These are phyloP conservation scores for Rhabdornis inornatus DNA, from an alignment of 2,113 vertebrate species.

Conservation along the genomic window DNA sequence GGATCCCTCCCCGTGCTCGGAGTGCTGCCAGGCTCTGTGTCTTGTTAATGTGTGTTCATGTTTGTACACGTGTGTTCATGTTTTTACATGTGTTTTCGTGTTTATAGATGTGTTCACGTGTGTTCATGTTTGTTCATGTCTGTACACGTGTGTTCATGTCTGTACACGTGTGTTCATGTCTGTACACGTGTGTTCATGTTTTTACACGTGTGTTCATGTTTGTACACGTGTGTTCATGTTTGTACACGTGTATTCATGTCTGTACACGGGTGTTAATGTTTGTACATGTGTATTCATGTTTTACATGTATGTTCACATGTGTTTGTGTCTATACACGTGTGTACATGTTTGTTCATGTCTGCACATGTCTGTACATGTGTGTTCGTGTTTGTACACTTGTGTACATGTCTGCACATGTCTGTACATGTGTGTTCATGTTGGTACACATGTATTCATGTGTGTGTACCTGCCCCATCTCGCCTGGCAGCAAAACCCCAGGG, in stretches of 20 bases:
- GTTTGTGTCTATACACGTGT: too few relatives aligned
- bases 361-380: too few relatives aligned
- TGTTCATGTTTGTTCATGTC: not conserved
- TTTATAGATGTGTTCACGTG: fast-evolving
- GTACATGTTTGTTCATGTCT: too few relatives aligned
- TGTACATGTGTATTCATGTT: not conserved
- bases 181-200: too few relatives aligned
- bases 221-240: too few relatives aligned
- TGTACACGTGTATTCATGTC: not conserved
- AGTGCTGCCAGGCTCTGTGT: not conserved
- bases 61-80: not conserved
- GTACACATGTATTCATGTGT: not conserved
- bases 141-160: not conserved
- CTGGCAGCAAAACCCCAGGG: not conserved
- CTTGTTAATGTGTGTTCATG: not conserved
- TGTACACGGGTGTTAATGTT: too few relatives aligned
- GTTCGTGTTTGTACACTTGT: too few relatives aligned
- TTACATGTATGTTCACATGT: too few relatives aligned
- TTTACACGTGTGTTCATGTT: too few relatives aligned
- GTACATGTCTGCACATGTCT: too few relatives aligned
- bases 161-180: not conserved
- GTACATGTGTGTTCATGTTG: not conserved
- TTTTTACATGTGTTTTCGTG: too few relatives aligned
- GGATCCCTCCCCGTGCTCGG: fast-evolving
- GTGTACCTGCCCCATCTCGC: not conserved